Evolutionary conservation across 1,140 invertebrate species (phyloP), one percentile per base, ranked within the genome.

Genomic region (Platyscapa corneri): DNA sequence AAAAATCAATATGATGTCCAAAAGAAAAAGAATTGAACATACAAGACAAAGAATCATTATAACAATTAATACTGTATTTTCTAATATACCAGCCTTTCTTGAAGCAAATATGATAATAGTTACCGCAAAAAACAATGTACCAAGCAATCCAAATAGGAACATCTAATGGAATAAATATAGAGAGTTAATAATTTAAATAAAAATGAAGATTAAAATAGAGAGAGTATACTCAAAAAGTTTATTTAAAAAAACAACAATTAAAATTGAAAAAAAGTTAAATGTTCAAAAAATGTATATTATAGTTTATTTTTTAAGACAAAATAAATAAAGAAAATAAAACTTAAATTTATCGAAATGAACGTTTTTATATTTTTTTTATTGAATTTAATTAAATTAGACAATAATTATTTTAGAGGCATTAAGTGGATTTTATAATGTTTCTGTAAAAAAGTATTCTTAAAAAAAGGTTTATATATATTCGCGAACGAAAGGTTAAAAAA

Each of bases 61-160:
- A n/a, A 87, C 37, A 67, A 76, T 77, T 10, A 90, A 30, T 76
- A 65, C 76, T 86, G 86, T 87, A 2, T 81, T 46, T 23, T 86
- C 67, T 27, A 39, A 72, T 27, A 86, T 30, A 42, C 42, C 76
- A 6, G 84, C 67, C 81, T 84, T 89, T 46, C 60, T 88, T 0
- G 86, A 64, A 64, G 88, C 60, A 76, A 88, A 86, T 39, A 89
- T 87, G 42, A 81, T 56, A 30, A 83, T 83, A 10, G 87, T 72
- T 64, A 88, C 85, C 30, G 88, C 18, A 8, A 89, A 77, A 65
- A 90, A 53, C 7, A 90, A 20, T 30, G 86, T 83, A 30, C 89
- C 89, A 39, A 89, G 42, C 0, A 91, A 30, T 67, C 89, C 89
- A 46, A 91, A 88, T 18, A 91, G 76, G 49, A 91, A 91, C 89